Percentiles rank a stretch among this genome's conserved stretches.
These are phyloP conservation scores for Catocala fraxini DNA, from an alignment of 2,888 invertebrate genomes.

Conservation along the genomic window DNA sequence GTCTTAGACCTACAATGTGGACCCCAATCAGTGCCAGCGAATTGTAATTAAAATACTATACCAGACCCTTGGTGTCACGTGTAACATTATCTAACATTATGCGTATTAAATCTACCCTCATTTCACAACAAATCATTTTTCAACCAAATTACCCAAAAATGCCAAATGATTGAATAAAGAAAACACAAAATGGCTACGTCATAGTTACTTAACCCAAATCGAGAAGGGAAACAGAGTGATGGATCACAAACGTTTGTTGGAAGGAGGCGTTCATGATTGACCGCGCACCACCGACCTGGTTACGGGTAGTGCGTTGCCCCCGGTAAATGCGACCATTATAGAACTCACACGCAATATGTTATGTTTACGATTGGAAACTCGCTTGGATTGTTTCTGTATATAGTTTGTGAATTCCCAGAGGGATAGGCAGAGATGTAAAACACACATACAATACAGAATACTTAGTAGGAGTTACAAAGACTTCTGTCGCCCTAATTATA, in stretches of 20 bases:
- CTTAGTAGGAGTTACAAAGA: no score
- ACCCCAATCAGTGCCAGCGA: no score
- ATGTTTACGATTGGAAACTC: no score
- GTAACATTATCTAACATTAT: background rate
- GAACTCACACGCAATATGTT: slow-evolving; percentile 28
- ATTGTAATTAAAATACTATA: no score
- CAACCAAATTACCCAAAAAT: slow-evolving; percentile 32
- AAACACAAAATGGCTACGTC: slow-evolving; percentile 16
- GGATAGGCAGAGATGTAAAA: no score
- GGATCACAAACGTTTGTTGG: slow-evolving; percentile 51
- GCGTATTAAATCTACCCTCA: background rate
- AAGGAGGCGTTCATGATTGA: slow-evolving; percentile 57
- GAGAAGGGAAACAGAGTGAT: slow-evolving; percentile 51
- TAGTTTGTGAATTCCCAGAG: no score
- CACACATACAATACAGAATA: no score
- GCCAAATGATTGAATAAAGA: slow-evolving; percentile 15
- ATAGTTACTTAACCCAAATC: slow-evolving; percentile 38
- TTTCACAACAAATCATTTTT: background rate
- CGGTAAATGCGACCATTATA: slow-evolving; percentile 36
- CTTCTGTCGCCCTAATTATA: no score
- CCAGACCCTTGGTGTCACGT: no score
- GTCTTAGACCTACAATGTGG: no score
- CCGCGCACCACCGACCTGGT: slow-evolving; percentile 45
- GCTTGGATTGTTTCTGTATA: no score
- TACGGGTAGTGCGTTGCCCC: slow-evolving; percentile 53